These are phyloP conservation scores for Homarus gammarus DNA, from an alignment of 2,888 invertebrate species.

Conservation along the genomic window DNA sequence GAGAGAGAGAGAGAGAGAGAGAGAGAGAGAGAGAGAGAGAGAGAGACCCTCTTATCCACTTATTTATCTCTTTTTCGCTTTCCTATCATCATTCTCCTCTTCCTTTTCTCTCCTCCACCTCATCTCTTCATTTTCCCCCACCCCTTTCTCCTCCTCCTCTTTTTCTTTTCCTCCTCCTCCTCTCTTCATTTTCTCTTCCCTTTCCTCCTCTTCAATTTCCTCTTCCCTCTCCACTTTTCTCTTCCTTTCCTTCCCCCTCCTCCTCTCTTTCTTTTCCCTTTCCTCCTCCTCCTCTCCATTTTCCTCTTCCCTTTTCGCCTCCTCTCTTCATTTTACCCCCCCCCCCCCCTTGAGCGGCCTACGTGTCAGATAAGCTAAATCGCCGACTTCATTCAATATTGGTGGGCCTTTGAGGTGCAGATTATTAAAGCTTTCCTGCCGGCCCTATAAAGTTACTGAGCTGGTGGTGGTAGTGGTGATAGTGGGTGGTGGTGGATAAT, in stretches of 20 bases:
- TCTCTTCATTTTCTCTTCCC: no score
- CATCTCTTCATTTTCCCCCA: no score
- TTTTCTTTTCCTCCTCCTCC: background rate
- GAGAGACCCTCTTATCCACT: no score
- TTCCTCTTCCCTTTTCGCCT: background rate
- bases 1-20: no score
- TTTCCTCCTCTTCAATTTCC: background rate
- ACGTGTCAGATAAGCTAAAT: constrained; percentile 33
- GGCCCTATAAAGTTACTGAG: constrained; percentile 6
- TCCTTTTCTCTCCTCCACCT: background rate
- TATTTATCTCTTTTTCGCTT: background rate
- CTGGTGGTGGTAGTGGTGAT: background rate
- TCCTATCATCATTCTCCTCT: background rate
- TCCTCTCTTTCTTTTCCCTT: background rate
- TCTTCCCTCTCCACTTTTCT: background rate
- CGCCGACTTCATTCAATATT: constrained; percentile 9
- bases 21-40: no score
- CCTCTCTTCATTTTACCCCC: background rate
- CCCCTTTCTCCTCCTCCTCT: background rate
- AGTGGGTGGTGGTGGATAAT: no score
- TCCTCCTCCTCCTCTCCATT: background rate
- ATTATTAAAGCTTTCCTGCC: background rate
- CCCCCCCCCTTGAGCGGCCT: background rate
- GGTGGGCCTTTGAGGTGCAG: constrained; percentile 4
- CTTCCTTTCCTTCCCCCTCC: background rate